phyloP scores from a whole-genome alignment of 2,797 vertebrate genomes.

The Platalea minor region DNA sequence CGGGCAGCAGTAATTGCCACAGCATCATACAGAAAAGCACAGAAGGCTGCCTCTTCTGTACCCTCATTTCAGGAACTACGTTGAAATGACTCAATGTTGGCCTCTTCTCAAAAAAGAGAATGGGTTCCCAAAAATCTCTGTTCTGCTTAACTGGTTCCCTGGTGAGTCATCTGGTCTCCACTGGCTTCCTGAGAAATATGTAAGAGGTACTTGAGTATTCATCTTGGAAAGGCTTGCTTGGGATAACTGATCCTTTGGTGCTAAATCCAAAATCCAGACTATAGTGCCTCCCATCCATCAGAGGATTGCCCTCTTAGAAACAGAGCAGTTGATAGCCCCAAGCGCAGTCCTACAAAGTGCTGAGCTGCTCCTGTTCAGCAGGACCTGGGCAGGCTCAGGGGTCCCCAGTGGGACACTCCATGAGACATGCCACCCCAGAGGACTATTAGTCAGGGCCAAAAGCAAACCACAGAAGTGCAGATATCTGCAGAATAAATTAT shows the following conservation, averaged over 20 bases:
- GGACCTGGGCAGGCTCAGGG: background rate
- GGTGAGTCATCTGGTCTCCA: background rate
- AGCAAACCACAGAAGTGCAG: background rate
- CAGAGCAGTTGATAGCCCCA: background rate
- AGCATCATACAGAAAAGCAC: background rate
- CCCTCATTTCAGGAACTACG: accelerated
- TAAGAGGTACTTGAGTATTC: background rate
- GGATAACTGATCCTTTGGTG: background rate
- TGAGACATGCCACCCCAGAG: background rate
- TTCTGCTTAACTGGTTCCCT: background rate
- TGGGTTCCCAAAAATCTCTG: background rate
- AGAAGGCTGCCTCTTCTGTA: background rate
- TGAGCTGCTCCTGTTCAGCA: background rate
- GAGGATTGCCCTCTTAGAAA: background rate
- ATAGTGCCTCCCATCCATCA: background rate
- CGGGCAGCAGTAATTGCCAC: background rate
- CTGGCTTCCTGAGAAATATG: background rate
- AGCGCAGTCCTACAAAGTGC: background rate
- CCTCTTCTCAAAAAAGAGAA: background rate
- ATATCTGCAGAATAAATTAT: background rate
- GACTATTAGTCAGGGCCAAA: background rate
- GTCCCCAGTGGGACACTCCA: accelerated
- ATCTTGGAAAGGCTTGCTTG: background rate
- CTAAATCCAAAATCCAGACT: background rate
- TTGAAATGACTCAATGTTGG: background rate